Evolutionary conservation across 2,888 invertebrate species (phyloP).

Genomic region (Atherix ibis): DNA sequence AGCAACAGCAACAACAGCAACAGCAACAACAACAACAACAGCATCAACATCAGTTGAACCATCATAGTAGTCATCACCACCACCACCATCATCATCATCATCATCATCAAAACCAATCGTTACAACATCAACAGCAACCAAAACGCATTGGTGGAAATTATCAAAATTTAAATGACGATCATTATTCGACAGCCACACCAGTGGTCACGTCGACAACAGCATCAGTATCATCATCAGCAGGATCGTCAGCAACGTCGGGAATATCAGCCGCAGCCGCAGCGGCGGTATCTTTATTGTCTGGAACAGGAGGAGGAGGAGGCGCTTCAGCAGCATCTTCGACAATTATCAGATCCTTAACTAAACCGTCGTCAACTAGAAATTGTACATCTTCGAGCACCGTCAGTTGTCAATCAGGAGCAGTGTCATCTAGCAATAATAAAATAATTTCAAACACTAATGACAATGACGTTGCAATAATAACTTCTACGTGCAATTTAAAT

Average conservation of each 20-base stretch:
- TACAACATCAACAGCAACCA: conserved; percentile 10
- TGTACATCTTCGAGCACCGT: background rate
- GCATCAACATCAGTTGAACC: conserved; percentile 9
- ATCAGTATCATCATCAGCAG: conserved; percentile 1
- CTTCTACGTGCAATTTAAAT: conserved; percentile 11
- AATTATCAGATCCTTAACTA: conserved; percentile 1
- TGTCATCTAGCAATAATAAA: conserved; percentile 1
- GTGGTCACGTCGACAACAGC: conserved; percentile 9
- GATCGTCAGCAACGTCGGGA: conserved; percentile 5
- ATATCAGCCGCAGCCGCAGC: background rate
- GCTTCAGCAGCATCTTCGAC: conserved; percentile 4
- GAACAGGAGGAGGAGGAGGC: background rate
- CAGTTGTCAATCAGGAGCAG: background rate
- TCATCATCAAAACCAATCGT: conserved; percentile 7
- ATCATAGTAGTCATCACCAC: conserved; percentile 9
- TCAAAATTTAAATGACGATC: conserved; percentile 9
- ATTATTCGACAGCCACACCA: conserved; percentile 5
- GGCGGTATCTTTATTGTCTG: conserved; percentile 4
- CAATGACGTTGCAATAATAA: conserved; percentile 13
- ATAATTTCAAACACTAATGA: conserved; percentile 9
- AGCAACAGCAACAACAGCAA: conserved; percentile 5
- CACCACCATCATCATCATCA: conserved; percentile 10
- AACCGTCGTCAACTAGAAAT: conserved; percentile 2
- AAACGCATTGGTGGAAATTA: conserved; percentile 9
- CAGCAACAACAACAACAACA: conserved; percentile 10